Conservation (phyloP, 2,797 vertebrate genomes). For the Gymnothorax javanicus region DNA sequence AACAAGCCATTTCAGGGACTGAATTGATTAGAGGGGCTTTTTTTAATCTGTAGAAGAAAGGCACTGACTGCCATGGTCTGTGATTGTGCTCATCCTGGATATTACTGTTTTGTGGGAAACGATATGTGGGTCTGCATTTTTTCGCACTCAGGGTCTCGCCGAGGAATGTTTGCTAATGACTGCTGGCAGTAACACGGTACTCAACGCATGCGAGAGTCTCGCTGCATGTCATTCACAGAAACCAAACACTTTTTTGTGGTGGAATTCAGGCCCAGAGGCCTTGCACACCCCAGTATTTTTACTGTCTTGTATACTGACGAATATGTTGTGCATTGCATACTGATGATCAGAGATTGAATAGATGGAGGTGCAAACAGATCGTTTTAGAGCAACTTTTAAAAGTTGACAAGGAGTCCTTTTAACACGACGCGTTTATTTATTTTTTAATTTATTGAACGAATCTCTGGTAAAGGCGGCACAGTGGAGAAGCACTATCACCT, state of each 20-base stretch:
- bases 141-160: neutral
- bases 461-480: neutral
- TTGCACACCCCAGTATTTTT: neutral
- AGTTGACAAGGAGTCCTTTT: neutral
- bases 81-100: neutral
- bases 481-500: too few species aligned
- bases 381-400: neutral
- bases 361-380: constrained; percentile 8
- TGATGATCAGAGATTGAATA: neutral
- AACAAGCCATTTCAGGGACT: neutral
- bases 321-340: neutral
- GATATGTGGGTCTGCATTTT: neutral
- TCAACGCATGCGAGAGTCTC: neutral
- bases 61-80: neutral
- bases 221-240: neutral
- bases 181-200: neutral
- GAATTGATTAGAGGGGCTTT: neutral
- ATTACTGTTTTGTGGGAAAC: neutral
- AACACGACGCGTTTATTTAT: constrained; percentile 30
- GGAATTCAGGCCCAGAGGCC: neutral
- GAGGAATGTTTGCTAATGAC: neutral
- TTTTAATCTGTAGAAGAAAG: neutral
- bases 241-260: neutral
- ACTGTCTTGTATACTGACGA: neutral
- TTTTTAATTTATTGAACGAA: constrained; percentile 40